Conservation (phyloP, 2,113 vertebrate species). For the Antennarius striatus region DNA sequence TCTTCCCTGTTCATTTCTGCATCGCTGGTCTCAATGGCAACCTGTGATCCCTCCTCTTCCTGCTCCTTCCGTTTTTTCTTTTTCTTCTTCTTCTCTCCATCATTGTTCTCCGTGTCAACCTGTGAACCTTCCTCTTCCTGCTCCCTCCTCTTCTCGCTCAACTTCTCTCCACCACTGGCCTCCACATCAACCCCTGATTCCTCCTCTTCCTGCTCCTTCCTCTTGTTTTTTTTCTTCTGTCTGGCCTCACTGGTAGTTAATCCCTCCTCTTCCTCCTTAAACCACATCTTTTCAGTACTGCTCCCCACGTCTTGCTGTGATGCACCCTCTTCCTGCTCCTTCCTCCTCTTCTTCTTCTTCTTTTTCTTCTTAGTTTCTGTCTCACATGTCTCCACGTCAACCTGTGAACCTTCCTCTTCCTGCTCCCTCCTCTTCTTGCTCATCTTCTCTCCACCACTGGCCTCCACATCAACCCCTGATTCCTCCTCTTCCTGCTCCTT, state of each 20-base stretch:
- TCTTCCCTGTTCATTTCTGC: not conserved
- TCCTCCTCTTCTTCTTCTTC: not conserved
- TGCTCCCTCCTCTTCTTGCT: not conserved
- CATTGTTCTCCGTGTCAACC: not conserved
- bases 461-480: not conserved
- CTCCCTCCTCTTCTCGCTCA: not conserved
- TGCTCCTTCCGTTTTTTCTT: not conserved
- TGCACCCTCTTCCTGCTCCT: too few species aligned
- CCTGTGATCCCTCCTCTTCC: not conserved
- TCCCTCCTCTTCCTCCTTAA: constrained; percentile 1
- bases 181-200: not conserved
- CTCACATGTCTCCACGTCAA: not conserved
- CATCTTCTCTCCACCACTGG: not conserved
- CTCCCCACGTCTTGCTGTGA: too few species aligned
- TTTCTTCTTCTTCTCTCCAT: not conserved
- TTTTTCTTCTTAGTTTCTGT: not conserved
- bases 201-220: not conserved
- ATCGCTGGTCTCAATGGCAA: not conserved
- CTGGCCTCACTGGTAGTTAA: not conserved
- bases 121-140: not conserved
- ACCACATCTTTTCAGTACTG: too few species aligned
- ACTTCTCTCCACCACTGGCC: not conserved
- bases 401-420: not conserved
- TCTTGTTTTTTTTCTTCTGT: not conserved
- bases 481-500: not conserved